A percentile compares a stretch with the other conserved stretches of the same genome.
Evolutionary conservation across 2,797 vertebrate species (phyloP).

Genomic region (Nannoperca obscura): DNA sequence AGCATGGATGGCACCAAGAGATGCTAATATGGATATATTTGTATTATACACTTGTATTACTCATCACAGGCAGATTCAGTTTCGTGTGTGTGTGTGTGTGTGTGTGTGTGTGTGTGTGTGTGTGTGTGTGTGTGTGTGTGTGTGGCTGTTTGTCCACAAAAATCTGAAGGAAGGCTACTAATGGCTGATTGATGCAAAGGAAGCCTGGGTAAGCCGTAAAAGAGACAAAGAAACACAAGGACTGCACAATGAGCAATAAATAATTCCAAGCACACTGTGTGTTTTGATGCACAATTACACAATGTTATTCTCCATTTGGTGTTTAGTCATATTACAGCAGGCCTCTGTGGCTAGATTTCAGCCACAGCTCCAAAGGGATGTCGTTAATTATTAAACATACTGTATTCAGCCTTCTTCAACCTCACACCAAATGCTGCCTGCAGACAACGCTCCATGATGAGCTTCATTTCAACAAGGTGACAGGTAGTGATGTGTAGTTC

Average conservation of each 20-base stretch:
- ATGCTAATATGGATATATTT: slow-evolving; percentile 4
- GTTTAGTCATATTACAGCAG: slow-evolving; percentile 25
- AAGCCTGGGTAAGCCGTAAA: not conserved
- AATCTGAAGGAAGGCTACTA: not conserved
- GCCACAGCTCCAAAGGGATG: slow-evolving; percentile 28
- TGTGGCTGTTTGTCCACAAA: not conserved
- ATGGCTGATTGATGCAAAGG: slow-evolving; percentile 3
- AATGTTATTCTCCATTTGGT: slow-evolving; percentile 11
- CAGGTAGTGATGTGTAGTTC: no score
- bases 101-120: not conserved
- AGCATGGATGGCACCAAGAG: not conserved
- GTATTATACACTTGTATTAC: slow-evolving; percentile 4
- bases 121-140: not conserved
- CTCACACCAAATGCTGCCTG: slow-evolving; percentile 24
- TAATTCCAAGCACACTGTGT: slow-evolving; percentile 8
- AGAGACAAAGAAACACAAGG: slow-evolving; percentile 13
- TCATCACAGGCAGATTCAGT: not conserved
- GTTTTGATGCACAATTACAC: slow-evolving; percentile 37
- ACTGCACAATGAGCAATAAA: slow-evolving; percentile 2
- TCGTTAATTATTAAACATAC: slow-evolving; percentile 40
- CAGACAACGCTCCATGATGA: slow-evolving; percentile 16
- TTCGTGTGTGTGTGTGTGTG: not conserved
- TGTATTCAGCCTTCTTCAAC: slow-evolving; percentile 22
- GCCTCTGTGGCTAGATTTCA: slow-evolving; percentile 32
- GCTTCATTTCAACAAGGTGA: slow-evolving; percentile 31